These are phyloP conservation scores for Phallusia fumigata DNA, from an alignment of 23 tunicate genomes.

Conservation along the genomic window DNA sequence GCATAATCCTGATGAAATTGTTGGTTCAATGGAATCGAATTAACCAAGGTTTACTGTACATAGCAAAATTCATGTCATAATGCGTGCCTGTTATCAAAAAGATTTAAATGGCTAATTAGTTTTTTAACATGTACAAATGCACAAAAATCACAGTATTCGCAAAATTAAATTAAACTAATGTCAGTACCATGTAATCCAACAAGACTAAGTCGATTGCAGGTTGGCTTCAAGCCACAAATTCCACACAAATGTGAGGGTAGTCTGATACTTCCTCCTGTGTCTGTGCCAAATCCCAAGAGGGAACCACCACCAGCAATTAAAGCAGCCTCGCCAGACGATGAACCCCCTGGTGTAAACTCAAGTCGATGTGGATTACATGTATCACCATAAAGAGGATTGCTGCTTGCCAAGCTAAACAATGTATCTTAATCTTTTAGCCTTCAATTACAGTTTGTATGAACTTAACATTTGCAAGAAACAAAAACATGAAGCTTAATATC, in stretches of 20 bases:
- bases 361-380: constrained; percentile 32
- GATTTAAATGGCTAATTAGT: too few species aligned
- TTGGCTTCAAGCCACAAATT: constrained; percentile 56
- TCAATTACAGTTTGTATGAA: too few species aligned
- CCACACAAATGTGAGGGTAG: constrained; percentile 53
- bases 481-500: too few species aligned
- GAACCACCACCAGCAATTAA: constrained; percentile 37
- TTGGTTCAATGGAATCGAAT: too few species aligned
- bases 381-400: constrained; percentile 54
- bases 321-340: constrained; percentile 49
- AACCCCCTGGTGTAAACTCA: constrained; percentile 49
- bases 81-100: too few species aligned
- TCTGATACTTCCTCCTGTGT: constrained; percentile 53
- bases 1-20: too few species aligned
- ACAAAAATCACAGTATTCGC: too few species aligned
- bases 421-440: not conserved
- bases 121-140: too few species aligned
- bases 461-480: too few species aligned
- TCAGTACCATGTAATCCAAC: constrained; percentile 7
- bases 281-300: constrained; percentile 55
- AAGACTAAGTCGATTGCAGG: constrained; percentile 20
- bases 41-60: too few species aligned
- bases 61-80: too few species aligned
- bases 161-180: too few species aligned
- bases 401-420: constrained; percentile 32